These are phyloP conservation scores for Thaumatotibia leucotreta DNA, from an alignment of 1,140 invertebrate species.

Conservation along the genomic window DNA sequence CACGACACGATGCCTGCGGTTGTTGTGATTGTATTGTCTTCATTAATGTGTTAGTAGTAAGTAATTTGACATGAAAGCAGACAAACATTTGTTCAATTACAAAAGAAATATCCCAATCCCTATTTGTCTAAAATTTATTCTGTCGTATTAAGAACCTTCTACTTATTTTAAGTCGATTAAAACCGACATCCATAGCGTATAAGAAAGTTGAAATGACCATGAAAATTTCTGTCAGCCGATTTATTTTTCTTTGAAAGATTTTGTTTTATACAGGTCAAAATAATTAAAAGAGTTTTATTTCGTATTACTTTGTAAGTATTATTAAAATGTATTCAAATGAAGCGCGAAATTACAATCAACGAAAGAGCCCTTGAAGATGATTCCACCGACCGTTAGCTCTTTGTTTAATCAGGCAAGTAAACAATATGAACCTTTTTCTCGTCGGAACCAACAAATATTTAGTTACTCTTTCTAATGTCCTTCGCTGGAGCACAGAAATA, in stretches of 20 bases:
- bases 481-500: neutral
- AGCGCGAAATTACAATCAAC: constrained; percentile 9
- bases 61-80: too few relatives aligned
- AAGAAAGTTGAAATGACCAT: too few relatives aligned
- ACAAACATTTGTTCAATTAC: too few relatives aligned
- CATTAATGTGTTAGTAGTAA: too few relatives aligned
- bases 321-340: constrained; percentile 12
- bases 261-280: neutral
- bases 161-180: too few relatives aligned
- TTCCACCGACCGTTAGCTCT: neutral
- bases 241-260: neutral
- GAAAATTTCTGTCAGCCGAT: neutral
- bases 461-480: constrained; percentile 4
- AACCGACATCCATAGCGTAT: too few relatives aligned
- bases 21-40: too few relatives aligned
- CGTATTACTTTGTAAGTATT: neutral
- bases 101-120: too few relatives aligned
- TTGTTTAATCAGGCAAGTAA: constrained; percentile 13
- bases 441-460: constrained; percentile 1
- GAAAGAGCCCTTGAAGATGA: constrained; percentile 13
- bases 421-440: constrained; percentile 12
- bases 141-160: too few relatives aligned
- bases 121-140: too few relatives aligned
- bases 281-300: neutral
- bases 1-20: neutral